A percentile compares a stretch with the other conserved stretches of the same genome.
Evolutionary conservation across 2,113 vertebrate species (phyloP).

Genomic region (Trematocara zebra): DNA sequence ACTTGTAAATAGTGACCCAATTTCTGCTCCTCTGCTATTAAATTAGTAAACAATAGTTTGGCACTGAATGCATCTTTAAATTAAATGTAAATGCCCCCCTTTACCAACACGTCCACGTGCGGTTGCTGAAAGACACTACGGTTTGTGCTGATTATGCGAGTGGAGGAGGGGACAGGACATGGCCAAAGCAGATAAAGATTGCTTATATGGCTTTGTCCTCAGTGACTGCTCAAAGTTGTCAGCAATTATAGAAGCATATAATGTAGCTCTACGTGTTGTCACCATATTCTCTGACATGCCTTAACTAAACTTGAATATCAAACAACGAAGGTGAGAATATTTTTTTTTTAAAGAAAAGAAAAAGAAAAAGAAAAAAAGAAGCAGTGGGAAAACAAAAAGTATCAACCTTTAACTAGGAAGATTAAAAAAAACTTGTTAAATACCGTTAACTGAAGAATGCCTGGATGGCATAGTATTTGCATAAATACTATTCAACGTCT

Average conservation of each 20-base stretch:
- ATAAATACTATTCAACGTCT: background rate
- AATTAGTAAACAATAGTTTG: background rate
- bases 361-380: background rate
- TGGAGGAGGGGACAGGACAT: conserved; percentile 32
- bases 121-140: background rate
- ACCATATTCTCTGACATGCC: background rate
- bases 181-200: conserved; percentile 35
- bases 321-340: background rate
- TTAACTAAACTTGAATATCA: background rate
- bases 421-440: background rate
- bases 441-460: background rate
- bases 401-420: background rate
- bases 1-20: background rate
- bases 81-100: rapidly evolving
- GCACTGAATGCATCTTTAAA: background rate
- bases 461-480: background rate
- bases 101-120: background rate
- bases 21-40: background rate
- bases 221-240: background rate
- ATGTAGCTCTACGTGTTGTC: background rate
- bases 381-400: background rate
- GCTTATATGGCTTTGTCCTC: background rate
- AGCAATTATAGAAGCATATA: background rate
- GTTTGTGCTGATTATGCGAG: background rate
- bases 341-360: background rate